Conservation (phyloP, 2,113 vertebrate genomes). For the Hypocryptadius cinnamomeus region DNA sequence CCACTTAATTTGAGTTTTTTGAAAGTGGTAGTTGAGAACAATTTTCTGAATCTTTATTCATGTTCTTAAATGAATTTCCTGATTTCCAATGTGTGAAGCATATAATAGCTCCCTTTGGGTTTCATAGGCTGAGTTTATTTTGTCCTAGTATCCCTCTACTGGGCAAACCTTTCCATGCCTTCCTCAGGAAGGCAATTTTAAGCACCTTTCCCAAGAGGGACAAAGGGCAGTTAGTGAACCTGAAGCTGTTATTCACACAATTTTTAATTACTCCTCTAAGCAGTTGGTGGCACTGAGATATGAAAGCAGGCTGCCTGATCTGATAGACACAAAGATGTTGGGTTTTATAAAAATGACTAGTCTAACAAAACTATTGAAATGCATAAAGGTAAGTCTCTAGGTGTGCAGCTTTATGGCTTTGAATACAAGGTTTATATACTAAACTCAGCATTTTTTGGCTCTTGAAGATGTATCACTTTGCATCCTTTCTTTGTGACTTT, state of each 20-base stretch:
- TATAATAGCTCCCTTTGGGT: neutral
- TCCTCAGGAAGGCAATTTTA: neutral
- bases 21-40: slow-evolving; percentile 12
- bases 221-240: neutral
- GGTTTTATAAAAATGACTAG: neutral
- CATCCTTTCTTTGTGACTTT: neutral
- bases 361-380: neutral
- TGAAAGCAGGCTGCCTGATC: neutral
- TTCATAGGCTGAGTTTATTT: neutral
- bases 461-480: neutral
- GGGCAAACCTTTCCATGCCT: neutral
- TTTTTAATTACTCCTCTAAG: slow-evolving; percentile 15
- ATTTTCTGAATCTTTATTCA: slow-evolving; percentile 23
- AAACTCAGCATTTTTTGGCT: neutral
- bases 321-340: neutral
- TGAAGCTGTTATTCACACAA: neutral
- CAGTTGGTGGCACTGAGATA: neutral
- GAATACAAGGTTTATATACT: neutral
- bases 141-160: slow-evolving; percentile 8
- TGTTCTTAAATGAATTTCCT: neutral
- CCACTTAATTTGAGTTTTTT: slow-evolving; percentile 13
- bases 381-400: neutral
- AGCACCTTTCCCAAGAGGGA: neutral
- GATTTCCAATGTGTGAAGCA: neutral
- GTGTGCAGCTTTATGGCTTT: neutral